phyloP scores from a whole-genome alignment of 2,888 invertebrate species.

The Achlya flavicornis region DNA sequence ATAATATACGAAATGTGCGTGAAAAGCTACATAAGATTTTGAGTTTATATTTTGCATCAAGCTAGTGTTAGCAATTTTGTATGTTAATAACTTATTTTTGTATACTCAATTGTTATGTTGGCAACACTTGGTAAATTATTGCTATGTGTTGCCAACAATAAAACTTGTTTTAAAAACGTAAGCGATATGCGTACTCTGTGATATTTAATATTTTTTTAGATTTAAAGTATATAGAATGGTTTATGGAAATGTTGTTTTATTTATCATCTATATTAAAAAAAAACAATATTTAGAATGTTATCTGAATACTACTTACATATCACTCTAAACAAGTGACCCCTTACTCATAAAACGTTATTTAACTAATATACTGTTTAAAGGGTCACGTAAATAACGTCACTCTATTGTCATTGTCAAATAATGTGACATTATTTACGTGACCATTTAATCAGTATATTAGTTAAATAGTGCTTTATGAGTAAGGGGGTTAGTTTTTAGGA shows the following conservation, averaged over 20 bases:
- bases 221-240: constrained; percentile 49
- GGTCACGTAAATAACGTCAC: too few species aligned
- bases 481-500: too few species aligned
- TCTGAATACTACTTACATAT: too few species aligned
- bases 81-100: background rate
- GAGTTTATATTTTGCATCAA: background rate
- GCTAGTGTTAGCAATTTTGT: background rate
- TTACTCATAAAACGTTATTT: too few species aligned
- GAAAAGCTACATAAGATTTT: background rate
- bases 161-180: constrained; percentile 23
- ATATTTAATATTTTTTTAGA: constrained; percentile 47
- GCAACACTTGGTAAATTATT: background rate
- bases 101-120: constrained; percentile 4
- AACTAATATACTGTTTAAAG: too few species aligned
- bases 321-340: too few species aligned
- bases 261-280: constrained; percentile 14
- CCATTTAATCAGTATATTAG: too few species aligned
- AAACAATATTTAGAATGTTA: too few species aligned
- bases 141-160: background rate
- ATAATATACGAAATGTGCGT: background rate
- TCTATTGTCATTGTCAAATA: too few species aligned
- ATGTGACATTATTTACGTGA: too few species aligned
- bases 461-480: too few species aligned
- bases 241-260: constrained; percentile 39
- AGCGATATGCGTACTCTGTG: constrained; percentile 48